Base-by-base conservation (phyloP, 2,888 invertebrate species). In the Synanthedon myopaeformis region DNA sequence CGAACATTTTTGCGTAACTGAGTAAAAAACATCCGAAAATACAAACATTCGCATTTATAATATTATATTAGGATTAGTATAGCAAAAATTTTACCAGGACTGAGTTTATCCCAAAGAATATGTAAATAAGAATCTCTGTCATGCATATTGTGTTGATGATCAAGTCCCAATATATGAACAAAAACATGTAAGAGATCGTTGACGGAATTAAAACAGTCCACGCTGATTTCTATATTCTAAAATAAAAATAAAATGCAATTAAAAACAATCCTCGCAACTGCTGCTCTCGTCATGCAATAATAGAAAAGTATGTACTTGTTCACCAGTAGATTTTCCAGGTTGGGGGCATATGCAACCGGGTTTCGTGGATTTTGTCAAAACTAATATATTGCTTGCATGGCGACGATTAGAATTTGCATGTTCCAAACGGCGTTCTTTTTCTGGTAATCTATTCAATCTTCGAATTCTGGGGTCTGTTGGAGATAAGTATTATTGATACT, bases 111-210 rank as follows among this genome's bases (percentile, higher is more conserved):
- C 86, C 84, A 85, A 4, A 68, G 56, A 42, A 87, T 77, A 48
- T 79, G 74, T 0, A 87, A 60, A 54, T 70, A 86, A 0, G 70
- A 65, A 54, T 86, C 86, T 11, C 86, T 65, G 51, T 87, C 86
- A 54, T 82, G 67, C 76, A 78, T 82, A 51, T 82, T 84, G 63
- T 87, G 86, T 53, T 87, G 85, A 53, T 87, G 86, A n/a, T 86
- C 86, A 53, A 86, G 54, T 0, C 86, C 86, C 13, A 86, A 59
- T 1, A 84, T 56, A 51, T 86, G 86, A 1, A 81, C 79, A 57
- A 86, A 83, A 3, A 83, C 48, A 55, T 87, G 86, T 4, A 87
- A 72, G 5, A 87, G 62, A 52, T 82, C 81, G 55, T 85, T 85
- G 1, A 78, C 82, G 0, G 86, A 81, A 63, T 85, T 83, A 63